Evolutionary conservation across 2,888 invertebrate species (phyloP).

Genomic region (Ophion slaviceki): DNA sequence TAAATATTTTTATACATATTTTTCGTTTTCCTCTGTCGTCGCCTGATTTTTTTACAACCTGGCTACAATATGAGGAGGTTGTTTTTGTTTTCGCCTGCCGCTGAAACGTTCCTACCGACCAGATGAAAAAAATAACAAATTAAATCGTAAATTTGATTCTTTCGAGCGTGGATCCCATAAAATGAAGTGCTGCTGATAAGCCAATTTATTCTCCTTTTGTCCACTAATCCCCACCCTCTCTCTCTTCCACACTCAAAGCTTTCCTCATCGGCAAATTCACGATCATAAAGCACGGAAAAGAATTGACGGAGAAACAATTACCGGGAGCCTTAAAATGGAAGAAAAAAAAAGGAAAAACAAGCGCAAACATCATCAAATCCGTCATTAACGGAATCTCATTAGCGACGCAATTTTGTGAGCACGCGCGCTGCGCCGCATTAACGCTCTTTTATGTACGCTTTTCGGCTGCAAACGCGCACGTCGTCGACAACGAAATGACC

Average conservation of each 20-base stretch:
- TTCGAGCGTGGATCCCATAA: too few relatives aligned
- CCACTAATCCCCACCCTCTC: too few relatives aligned
- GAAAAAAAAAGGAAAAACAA: not conserved
- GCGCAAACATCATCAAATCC: not conserved
- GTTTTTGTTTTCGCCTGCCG: not conserved
- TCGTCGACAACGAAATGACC: constrained; percentile 3
- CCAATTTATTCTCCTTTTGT: too few relatives aligned
- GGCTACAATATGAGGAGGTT: too few relatives aligned
- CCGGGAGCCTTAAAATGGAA: not conserved
- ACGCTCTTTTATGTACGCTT: constrained; percentile 1
- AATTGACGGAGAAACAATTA: constrained; percentile 3
- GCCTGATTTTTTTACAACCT: too few relatives aligned
- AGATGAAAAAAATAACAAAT: too few relatives aligned
- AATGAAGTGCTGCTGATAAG: too few relatives aligned
- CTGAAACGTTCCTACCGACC: not conserved
- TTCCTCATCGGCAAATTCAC: not conserved
- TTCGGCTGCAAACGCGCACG: not conserved
- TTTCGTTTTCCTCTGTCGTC: too few relatives aligned
- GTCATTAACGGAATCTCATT: constrained; percentile 12
- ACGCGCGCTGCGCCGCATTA: not conserved
- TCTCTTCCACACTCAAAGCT: not conserved
- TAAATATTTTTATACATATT: too few relatives aligned
- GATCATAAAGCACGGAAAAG: not conserved
- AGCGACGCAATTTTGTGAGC: constrained; percentile 15
- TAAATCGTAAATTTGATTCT: too few relatives aligned